Percentiles rank a stretch among this genome's conserved stretches.
Conservation (phyloP, 2,888 invertebrate genomes). For the Temnothorax rugatulus region DNA sequence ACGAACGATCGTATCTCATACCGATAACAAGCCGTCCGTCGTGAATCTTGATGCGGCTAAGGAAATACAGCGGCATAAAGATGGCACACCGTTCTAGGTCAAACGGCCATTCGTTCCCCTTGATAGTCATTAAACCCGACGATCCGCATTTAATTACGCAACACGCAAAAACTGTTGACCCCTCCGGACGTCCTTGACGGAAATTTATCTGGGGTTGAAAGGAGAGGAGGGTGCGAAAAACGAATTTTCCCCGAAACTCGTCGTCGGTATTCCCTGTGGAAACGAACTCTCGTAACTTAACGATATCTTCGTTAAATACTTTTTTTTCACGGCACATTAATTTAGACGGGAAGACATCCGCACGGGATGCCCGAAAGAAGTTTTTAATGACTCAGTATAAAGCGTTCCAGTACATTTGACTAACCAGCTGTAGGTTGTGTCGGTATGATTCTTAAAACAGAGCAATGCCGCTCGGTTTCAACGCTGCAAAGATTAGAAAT, state of each 20-base stretch:
- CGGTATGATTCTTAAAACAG: background rate
- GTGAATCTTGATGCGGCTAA: constrained; percentile 26
- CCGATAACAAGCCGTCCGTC: background rate
- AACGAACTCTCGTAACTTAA: constrained; percentile 64
- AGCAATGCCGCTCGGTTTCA: background rate
- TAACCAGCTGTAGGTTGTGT: background rate
- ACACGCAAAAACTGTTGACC: constrained; percentile 66
- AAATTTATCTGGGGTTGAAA: constrained; percentile 70
- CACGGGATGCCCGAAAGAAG: background rate
- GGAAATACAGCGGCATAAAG: background rate
- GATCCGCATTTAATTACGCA: constrained; percentile 67
- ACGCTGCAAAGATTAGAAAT: background rate
- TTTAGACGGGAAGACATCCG: constrained; percentile 44
- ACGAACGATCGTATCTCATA: background rate
- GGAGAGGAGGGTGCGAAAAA: constrained; percentile 67
- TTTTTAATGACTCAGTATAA: constrained; percentile 24
- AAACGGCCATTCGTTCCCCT: constrained; percentile 45
- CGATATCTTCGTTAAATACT: constrained; percentile 69
- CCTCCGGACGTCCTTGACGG: constrained; percentile 65
- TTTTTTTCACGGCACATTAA: constrained; percentile 67
- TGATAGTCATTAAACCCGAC: constrained; percentile 55
- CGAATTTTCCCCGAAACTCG: constrained; percentile 58
- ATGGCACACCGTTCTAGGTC: background rate
- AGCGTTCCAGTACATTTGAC: constrained; percentile 14
- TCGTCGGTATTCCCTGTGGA: constrained; percentile 53